Conservation (phyloP, 2,888 invertebrate genomes). For the Drosophila acutilabella region DNA sequence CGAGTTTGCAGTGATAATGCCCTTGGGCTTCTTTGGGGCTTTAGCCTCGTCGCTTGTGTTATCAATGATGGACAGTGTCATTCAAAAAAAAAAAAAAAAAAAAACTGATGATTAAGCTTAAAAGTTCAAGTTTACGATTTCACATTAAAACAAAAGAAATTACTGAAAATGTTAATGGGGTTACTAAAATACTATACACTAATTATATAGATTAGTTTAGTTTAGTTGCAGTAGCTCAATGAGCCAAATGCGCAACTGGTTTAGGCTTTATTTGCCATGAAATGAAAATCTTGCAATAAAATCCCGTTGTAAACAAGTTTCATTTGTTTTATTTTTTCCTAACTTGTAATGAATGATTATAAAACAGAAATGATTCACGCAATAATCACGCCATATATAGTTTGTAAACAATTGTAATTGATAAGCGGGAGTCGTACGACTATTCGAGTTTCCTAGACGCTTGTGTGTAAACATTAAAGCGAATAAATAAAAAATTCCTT, state of each 20-base stretch:
- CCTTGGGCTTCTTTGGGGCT: conserved; percentile 13
- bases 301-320: conserved; percentile 39
- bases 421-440: conserved; percentile 23
- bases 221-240: background rate
- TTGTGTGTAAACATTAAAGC: background rate
- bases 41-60: conserved; percentile 5
- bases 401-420: conserved; percentile 17
- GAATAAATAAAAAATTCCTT: conserved; percentile 11
- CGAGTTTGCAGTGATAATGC: conserved; percentile 8
- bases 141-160: background rate
- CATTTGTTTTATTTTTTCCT: conserved; percentile 19
- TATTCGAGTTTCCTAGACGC: background rate
- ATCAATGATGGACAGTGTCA: conserved; percentile 28
- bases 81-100: conserved; percentile 24
- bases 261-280: conserved; percentile 29
- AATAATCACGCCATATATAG: conserved; percentile 47
- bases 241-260: conserved; percentile 21
- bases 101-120: conserved; percentile 39
- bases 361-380: conserved; percentile 41
- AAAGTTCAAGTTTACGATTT: conserved; percentile 30
- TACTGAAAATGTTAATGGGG: too few relatives aligned
- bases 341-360: conserved; percentile 27
- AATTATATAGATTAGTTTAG: background rate
- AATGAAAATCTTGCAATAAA: conserved; percentile 1
- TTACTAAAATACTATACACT: too few relatives aligned